Evolutionary conservation across 2,888 invertebrate genomes (phyloP).

Genomic region (Ophraella communa): DNA sequence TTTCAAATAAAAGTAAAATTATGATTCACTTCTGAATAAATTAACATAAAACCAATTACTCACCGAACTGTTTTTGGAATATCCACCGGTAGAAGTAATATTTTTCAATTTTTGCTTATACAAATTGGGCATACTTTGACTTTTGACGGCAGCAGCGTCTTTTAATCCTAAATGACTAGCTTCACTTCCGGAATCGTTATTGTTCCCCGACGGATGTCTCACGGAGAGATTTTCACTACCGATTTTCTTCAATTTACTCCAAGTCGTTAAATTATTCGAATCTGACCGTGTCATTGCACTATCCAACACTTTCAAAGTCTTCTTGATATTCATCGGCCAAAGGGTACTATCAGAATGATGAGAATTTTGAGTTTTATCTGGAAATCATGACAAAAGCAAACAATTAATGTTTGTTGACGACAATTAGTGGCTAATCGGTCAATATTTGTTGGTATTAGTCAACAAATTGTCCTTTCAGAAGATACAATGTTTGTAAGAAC

Average conservation of each 20-base stretch:
- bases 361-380: constrained; percentile 44
- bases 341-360: constrained; percentile 46
- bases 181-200: constrained; percentile 63
- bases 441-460: too few species aligned
- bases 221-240: constrained; percentile 69
- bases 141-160: constrained; percentile 69
- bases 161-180: constrained; percentile 65
- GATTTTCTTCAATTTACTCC: constrained; percentile 84
- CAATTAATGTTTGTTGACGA: neutral
- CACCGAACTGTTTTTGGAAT: constrained; percentile 71
- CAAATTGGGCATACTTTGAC: constrained; percentile 82
- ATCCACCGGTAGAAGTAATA: constrained; percentile 56
- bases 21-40: too few species aligned
- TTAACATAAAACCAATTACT: constrained; percentile 50
- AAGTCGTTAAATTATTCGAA: constrained; percentile 82
- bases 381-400: constrained; percentile 17
- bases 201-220: constrained; percentile 76
- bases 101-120: constrained; percentile 61
- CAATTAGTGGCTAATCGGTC: too few species aligned
- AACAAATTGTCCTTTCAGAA: too few species aligned
- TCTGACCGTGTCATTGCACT: constrained; percentile 88
- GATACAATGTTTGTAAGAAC: too few species aligned
- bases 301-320: constrained; percentile 58
- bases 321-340: constrained; percentile 47
- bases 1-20: too few species aligned